Evolutionary conservation across 2,888 invertebrate species (phyloP), one percentile per base, ranked within the genome.

Genomic region (Dorcus parallelipipedus): DNA sequence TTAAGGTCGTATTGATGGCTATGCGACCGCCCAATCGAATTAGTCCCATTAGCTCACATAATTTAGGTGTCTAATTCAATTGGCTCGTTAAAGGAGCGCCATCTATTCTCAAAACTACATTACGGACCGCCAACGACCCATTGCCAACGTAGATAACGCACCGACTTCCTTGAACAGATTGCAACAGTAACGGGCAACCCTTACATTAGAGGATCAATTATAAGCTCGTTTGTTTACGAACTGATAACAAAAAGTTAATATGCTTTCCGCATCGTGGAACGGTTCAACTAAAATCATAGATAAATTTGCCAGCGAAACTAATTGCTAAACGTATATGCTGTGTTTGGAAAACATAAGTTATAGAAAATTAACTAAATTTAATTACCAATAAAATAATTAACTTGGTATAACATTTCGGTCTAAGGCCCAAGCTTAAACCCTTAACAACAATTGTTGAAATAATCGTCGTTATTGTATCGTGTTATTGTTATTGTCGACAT

Each of bases 31-130:
- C 72, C 71, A 72, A 72, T 72, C 71, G 72, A 73, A 73, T 73
- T 71, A 71, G 71, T 59, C 67, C 72, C 70, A 72, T 73, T 73
- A 73, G 67, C 69, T 69, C 69, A 71, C 71, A 73, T 73, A 73
- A 73, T 73, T 74, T 72, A 74, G 72, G 72, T 71, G 71, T 71
- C 71, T 73, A 71, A 74, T 74, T 74, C 73, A 72, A 74, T 74
- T 72, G 72, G 69, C 66, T 73, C 73, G 70, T 73, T 72, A 73
- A 70, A 70, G 69, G 69, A 68, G 61, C 63, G 63, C 68, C 69
- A 69, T 71, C 72, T 69, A 72, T 73, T 68, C 70, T 70, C 69
- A 69, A 71, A 71, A 70, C 71, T 68, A 66, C 71, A 69, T 73
- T 71, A 72, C 63, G 63, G 62, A 64, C 65, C 64, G 63, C 64